Evolutionary conservation across 2,113 vertebrate genomes (phyloP).

Genomic region (Anguilla rostrata): DNA sequence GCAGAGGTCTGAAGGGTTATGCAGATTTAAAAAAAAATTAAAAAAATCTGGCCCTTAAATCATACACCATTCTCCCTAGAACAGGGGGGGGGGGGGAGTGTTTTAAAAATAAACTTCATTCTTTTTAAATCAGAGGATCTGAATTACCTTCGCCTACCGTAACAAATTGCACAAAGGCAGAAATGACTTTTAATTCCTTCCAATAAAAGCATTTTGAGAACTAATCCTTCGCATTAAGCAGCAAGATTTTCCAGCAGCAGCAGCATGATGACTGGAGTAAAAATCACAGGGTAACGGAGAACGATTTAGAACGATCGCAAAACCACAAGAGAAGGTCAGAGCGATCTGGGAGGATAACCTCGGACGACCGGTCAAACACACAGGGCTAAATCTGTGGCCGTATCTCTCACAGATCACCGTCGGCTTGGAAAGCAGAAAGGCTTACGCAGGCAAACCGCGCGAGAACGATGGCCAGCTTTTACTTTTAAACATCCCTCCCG

Average conservation of each 20-base stretch:
- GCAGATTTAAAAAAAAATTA: too few species aligned
- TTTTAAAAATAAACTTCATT: too few species aligned
- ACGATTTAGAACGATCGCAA: background rate
- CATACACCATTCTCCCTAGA: too few species aligned
- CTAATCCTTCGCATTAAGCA: background rate
- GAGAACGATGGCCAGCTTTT: background rate
- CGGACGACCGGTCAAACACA: background rate
- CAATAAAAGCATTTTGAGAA: background rate
- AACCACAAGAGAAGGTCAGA: background rate
- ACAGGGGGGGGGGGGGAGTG: too few species aligned
- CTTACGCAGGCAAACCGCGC: background rate
- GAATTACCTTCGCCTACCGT: too few species aligned
- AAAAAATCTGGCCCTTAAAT: too few species aligned
- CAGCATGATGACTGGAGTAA: background rate
- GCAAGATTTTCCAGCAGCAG: background rate
- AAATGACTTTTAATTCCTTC: background rate
- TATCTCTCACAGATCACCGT: background rate
- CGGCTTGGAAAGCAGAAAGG: background rate
- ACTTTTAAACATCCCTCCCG: background rate
- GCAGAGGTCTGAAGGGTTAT: too few species aligned
- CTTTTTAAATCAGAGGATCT: too few species aligned
- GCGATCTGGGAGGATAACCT: background rate
- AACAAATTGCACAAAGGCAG: background rate
- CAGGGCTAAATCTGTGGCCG: background rate
- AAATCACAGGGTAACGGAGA: background rate